phyloP scores from a whole-genome alignment of 2,113 vertebrate genomes.

The Apus apus region DNA sequence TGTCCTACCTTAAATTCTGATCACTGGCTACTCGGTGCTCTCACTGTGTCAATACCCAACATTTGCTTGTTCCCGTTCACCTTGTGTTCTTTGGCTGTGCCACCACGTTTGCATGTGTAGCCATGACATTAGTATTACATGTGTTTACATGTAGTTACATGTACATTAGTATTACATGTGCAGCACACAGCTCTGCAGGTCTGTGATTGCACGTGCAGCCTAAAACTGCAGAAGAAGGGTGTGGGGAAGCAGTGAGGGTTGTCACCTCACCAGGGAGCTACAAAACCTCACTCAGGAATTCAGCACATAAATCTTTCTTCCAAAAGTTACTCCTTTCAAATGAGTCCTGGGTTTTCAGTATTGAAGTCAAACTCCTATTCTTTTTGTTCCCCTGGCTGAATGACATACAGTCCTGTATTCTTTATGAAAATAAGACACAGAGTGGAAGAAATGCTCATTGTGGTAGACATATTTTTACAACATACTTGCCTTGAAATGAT shows the following conservation, averaged over 20 bases:
- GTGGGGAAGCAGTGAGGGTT: background rate
- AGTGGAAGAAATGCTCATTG: background rate
- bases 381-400: background rate
- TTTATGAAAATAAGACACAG: background rate
- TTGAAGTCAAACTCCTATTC: background rate
- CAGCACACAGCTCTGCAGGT: background rate
- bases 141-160: too few relatives aligned
- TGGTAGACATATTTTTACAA: background rate
- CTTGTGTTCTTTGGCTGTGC: too few relatives aligned
- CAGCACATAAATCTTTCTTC: background rate
- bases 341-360: background rate
- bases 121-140: rapidly evolving
- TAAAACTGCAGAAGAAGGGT: background rate
- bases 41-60: rapidly evolving
- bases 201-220: rapidly evolving
- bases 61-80: background rate
- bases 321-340: background rate
- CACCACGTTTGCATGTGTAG: background rate
- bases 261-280: background rate
- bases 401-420: background rate
- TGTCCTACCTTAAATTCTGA: background rate
- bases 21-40: background rate
- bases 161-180: too few relatives aligned
- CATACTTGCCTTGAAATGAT: background rate
- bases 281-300: background rate